Evolutionary conservation across 30 jellyfish, hydroid and myxozoan genomes (phyloP).

Genomic region (Rhopilema esculentum): DNA sequence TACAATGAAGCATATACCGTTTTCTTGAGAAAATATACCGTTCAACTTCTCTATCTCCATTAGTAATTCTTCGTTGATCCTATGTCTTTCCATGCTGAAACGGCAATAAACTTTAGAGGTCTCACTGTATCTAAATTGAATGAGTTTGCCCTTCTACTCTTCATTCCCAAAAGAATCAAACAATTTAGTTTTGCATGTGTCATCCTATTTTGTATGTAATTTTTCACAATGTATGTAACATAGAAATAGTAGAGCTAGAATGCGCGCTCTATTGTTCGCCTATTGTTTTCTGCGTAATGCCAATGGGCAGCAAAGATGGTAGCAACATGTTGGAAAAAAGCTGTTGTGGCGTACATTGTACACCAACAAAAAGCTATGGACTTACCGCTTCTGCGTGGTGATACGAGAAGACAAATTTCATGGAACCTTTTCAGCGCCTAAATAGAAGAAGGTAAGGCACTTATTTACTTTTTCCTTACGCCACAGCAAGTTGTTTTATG

Average conservation of each 20-base stretch:
- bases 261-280: constrained; percentile 39
- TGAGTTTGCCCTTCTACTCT: too few species aligned
- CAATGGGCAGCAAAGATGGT: constrained; percentile 29
- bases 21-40: too few species aligned
- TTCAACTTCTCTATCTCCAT: too few species aligned
- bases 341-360: background rate
- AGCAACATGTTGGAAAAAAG: constrained; percentile 23
- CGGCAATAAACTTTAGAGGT: too few species aligned
- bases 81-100: too few species aligned
- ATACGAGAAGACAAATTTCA: background rate
- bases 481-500: background rate
- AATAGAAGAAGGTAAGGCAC: background rate
- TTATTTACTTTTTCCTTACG: background rate
- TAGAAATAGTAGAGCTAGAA: constrained; percentile 24
- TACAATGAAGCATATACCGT: too few species aligned
- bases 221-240: too few species aligned
- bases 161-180: too few species aligned
- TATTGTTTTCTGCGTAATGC: background rate
- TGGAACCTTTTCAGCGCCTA: background rate
- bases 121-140: too few species aligned
- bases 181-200: too few species aligned
- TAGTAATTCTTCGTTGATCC: too few species aligned
- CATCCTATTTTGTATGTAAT: too few species aligned
- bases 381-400: background rate
- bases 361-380: background rate